A percentile compares a stretch with the other conserved stretches of the same genome.
Evolutionary conservation across 2,113 vertebrate species (phyloP).

Genomic region (Pelvicachromis taeniatus): DNA sequence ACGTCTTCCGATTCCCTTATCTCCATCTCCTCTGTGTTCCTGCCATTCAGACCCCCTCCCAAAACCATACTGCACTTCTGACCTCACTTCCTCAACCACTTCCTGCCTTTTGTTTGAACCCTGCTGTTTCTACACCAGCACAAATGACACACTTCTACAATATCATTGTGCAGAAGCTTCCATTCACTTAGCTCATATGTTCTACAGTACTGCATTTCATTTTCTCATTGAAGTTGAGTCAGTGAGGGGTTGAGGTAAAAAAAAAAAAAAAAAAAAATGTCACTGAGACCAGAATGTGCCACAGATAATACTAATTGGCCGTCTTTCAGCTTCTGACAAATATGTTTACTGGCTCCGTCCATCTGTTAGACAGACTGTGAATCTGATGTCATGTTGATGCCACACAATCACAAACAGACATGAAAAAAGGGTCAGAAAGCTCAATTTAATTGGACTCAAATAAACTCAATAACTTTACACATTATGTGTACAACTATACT

Average conservation of each 20-base stretch:
- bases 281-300: neutral
- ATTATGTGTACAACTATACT: neutral
- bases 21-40: slow-evolving; percentile 45
- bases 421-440: neutral
- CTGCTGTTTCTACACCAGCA: neutral
- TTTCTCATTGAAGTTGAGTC: neutral
- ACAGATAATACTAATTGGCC: neutral
- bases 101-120: slow-evolving; percentile 34
- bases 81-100: slow-evolving; percentile 57
- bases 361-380: neutral
- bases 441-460: neutral
- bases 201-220: neutral
- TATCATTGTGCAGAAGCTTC: neutral
- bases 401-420: neutral
- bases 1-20: slow-evolving; percentile 43
- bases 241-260: neutral
- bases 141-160: slow-evolving; percentile 9
- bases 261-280: too few species aligned
- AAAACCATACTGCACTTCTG: slow-evolving; percentile 27
- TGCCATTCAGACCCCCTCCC: slow-evolving; percentile 40
- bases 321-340: neutral
- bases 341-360: neutral
- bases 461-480: neutral
- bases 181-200: neutral
- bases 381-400: neutral